Percentiles rank a stretch among this genome's conserved stretches.
Evolutionary conservation across 1,140 invertebrate species (phyloP).

Genomic region (Oryctes rhinoceros): DNA sequence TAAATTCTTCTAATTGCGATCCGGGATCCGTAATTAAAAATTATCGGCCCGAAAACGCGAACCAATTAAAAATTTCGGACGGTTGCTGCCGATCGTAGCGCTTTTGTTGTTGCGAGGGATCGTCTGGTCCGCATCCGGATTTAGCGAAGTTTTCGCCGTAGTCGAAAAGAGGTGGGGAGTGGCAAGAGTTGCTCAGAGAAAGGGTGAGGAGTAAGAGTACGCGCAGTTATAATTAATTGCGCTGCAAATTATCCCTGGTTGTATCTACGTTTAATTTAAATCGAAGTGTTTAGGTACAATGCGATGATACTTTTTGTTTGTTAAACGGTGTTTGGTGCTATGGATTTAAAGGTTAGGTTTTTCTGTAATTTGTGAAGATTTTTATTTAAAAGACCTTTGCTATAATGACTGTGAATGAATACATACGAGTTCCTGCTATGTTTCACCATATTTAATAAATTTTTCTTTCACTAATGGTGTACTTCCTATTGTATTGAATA

Average conservation of each 20-base stretch:
- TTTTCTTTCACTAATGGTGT: too few relatives aligned
- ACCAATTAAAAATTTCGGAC: conserved; percentile 12
- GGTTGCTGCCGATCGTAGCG: background rate
- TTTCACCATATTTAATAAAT: too few relatives aligned
- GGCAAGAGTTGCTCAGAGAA: too few relatives aligned
- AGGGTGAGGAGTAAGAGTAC: too few relatives aligned
- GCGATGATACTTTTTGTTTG: too few relatives aligned
- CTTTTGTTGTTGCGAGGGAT: background rate
- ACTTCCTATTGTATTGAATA: too few relatives aligned
- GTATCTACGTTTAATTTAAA: conserved; percentile 1
- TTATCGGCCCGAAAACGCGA: background rate
- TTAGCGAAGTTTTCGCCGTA: background rate
- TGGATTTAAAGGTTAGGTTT: background rate
- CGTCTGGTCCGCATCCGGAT: background rate
- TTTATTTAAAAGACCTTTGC: too few relatives aligned
- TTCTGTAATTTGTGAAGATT: background rate
- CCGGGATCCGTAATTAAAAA: background rate
- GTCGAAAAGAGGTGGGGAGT: background rate
- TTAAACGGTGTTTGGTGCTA: background rate
- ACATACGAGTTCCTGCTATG: too few relatives aligned
- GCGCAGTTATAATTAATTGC: conserved; percentile 12
- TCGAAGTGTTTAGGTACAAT: background rate
- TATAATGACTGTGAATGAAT: too few relatives aligned
- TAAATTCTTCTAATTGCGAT: conserved; percentile 12
- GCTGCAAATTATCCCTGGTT: background rate